Evolutionary conservation across 2,113 vertebrate genomes (phyloP).

Genomic region (zebrafish (Danio rerio)): GRCz12tu NC_133194.1:47252501-47253000

Average conservation of each 20-base stretch:
- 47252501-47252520: too few relatives aligned
- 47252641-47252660: not conserved
- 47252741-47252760: not conserved
- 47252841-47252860: constrained; percentile 10
- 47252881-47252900: constrained; percentile 21
- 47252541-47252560: too few relatives aligned
- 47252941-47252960: constrained; percentile 29
- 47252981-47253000: constrained; percentile 6
- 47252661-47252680: not conserved
- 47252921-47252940: constrained; percentile 35
- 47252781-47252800: constrained; percentile 10
- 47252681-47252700: not conserved
- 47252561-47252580: too few relatives aligned
- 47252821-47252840: not conserved
- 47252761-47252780: constrained; percentile 35
- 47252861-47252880: constrained; percentile 40
- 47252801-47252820: constrained; percentile 5
- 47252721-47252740: not conserved
- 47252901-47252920: constrained; percentile 35
- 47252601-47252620: too few relatives aligned
- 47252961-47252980: not conserved
- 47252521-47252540: too few relatives aligned
- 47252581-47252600: too few relatives aligned
- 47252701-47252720: constrained; percentile 20
- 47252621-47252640: too few relatives aligned